Evolutionary conservation across 2,797 vertebrate species (phyloP), one percentile per base, ranked within the genome.

Genomic region (Euphonia xanthogaster): DNA sequence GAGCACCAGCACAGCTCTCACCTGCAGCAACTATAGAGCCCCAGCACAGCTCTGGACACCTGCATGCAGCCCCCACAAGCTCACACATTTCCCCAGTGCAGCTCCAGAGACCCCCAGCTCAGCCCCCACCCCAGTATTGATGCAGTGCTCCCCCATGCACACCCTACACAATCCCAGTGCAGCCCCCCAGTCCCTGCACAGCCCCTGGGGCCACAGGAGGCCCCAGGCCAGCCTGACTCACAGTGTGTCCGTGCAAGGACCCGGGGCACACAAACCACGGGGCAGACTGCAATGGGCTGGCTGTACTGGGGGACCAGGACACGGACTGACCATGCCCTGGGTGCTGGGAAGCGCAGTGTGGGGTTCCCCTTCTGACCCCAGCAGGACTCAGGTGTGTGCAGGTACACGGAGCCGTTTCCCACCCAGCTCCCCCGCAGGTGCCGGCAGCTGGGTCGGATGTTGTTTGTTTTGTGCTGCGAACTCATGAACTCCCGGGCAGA

Each of bases 281-380:
- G 35, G 15, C 42, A 33, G 39, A 6, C 0, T 0, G 39, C 39
- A 9, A 17, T 0, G 66, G 33, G 8, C 8, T 0, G 12, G 22
- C 2, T 7, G 11, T 17, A 2, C 12, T 0, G 0, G 5, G 23
- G 23, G 2, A 27, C 3, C 39, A 27, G 27, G 55, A 18, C 19
- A 19, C 0, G 37, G 12, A 10, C 25, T 71, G 53, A 44, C 39
- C 68, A 39, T 62, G 25, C 40, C 10, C 28, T 0, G 16, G 8
- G 47, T 7, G 25, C 19, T 15, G 5, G 5, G n/a, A 37, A 21
- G 9, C 1, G 2, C 1, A 2, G 28, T 5, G 30, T 66, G 66
- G 62, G 58, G 28, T 20, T 54, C 39, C 6, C 50, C 30, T 50
- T 8, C 35, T 5, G 25, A 5, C 21, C 60, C 2, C 11, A 23